These are phyloP conservation scores for Kryptolebias marmoratus DNA, from an alignment of 2,113 vertebrate species.

Conservation along the genomic window DNA sequence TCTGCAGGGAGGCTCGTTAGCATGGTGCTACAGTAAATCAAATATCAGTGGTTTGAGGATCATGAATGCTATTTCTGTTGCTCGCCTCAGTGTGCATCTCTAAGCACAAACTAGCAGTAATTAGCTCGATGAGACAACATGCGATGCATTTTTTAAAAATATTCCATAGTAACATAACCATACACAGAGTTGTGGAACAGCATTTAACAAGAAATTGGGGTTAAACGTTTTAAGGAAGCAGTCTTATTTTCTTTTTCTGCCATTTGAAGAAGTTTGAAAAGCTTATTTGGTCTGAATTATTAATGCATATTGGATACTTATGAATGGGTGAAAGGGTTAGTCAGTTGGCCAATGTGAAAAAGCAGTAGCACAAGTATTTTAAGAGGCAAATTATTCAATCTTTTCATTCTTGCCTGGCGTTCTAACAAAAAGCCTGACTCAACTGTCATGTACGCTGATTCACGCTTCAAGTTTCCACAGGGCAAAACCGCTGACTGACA, in stretches of 20 bases:
- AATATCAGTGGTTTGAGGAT: conserved; percentile 45
- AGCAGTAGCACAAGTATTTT: conserved; percentile 46
- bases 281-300: conserved; percentile 23
- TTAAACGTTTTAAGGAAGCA: neutral
- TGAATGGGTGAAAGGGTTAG: conserved; percentile 37
- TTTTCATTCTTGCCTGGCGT: conserved; percentile 30
- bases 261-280: neutral
- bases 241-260: neutral
- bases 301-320: conserved; percentile 21
- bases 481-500: conserved; percentile 59
- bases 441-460: conserved; percentile 59
- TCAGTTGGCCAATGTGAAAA: conserved; percentile 42
- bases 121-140: conserved; percentile 27
- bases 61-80: conserved; percentile 31
- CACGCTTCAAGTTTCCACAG: conserved; percentile 42
- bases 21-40: conserved; percentile 32
- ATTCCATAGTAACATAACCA: neutral
- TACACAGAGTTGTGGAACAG: conserved; percentile 3
- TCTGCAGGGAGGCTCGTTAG: conserved; percentile 35
- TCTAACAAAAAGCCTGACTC: conserved; percentile 55
- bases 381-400: conserved; percentile 50
- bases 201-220: neutral
- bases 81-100: conserved; percentile 13
- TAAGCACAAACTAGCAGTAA: conserved; percentile 27
- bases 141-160: neutral